Percentiles rank a stretch among this genome's conserved stretches.
These are phyloP conservation scores for Todiramphus chloris DNA, from an alignment of 2,113 vertebrate genomes.

Conservation along the genomic window DNA sequence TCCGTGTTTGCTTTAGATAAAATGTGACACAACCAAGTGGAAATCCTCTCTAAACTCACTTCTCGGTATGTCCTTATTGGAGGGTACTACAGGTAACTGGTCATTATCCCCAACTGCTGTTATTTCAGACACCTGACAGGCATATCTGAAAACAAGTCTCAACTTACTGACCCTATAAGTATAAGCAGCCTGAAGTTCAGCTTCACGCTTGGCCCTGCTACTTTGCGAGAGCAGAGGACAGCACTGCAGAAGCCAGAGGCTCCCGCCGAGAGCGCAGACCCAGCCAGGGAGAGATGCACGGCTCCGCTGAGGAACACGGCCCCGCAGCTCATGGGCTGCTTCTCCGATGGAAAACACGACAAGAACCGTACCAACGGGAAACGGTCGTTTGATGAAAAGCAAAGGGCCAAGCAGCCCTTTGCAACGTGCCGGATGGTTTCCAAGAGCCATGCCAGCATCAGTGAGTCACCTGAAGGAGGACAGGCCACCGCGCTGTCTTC, in stretches of 20 bases:
- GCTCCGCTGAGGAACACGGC: background rate
- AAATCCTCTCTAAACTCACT: background rate
- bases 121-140: background rate
- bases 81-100: background rate
- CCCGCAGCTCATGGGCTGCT: background rate
- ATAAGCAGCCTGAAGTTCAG: background rate
- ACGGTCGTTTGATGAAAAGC: rapidly evolving
- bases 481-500: rapidly evolving
- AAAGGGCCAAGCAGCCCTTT: background rate
- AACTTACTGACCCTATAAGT: background rate
- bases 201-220: background rate
- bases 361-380: background rate
- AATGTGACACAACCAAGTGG: background rate
- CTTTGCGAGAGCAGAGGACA: background rate
- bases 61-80: background rate
- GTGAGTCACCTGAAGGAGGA: background rate
- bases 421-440: background rate
- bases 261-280: background rate
- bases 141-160: background rate
- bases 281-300: background rate
- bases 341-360: background rate
- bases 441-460: rapidly evolving
- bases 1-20: background rate
- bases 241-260: rapidly evolving
- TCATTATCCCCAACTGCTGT: background rate